Evolutionary conservation across 2,888 invertebrate species (phyloP), one percentile per base, ranked within the genome.

Genomic region (Erebia palarica): DNA sequence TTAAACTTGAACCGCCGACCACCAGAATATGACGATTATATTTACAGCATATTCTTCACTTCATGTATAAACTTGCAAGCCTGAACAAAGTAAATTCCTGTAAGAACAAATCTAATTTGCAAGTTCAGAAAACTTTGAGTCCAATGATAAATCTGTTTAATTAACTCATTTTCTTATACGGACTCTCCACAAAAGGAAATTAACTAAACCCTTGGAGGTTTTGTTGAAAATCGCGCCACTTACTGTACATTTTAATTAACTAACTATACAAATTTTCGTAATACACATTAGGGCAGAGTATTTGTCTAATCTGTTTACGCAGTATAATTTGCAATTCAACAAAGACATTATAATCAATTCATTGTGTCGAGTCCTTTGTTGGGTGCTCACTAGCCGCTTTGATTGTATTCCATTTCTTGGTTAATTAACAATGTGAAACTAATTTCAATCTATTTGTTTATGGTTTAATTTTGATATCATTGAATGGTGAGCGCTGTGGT

Each of bases 301-400:
- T 68, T 63, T 57, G 27, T 42, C 16, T 63, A 47, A 63, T 65
- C 51, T 65, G 42, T 70, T 59, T 53, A 53, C 65, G 18, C 13
- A 55, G 49, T 65, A 60, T 65, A 59, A 59, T 70, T 65, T 60
- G n/a, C 47, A 47, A 70, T 65, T 70, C 65, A 70, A 70, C 27
- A 3, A 27, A 59, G 59, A 66, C 51, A 59, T 59, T 65, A 70
- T 70, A 60, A 66, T 59, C 47, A 65, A 70, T 60, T 70, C 59
- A 70, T 65, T 61, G 27, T 60, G 42, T 27, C 42, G 42, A 58
- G 42, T 55, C 65, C 53, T 70, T 44, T 65, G 49, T 65, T 14
- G 16, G 18, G 16, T 55, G 61, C 44, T 36, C 51, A 49, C 68
- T 61, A 44, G 36, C 53, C 55, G 61, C 21, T 21, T 21, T 47